A percentile compares a stretch with the other conserved stretches of the same genome.
These are phyloP conservation scores for Caenorhabditis sinica DNA, from an alignment of 2,888 invertebrate genomes.

Conservation along the genomic window DNA sequence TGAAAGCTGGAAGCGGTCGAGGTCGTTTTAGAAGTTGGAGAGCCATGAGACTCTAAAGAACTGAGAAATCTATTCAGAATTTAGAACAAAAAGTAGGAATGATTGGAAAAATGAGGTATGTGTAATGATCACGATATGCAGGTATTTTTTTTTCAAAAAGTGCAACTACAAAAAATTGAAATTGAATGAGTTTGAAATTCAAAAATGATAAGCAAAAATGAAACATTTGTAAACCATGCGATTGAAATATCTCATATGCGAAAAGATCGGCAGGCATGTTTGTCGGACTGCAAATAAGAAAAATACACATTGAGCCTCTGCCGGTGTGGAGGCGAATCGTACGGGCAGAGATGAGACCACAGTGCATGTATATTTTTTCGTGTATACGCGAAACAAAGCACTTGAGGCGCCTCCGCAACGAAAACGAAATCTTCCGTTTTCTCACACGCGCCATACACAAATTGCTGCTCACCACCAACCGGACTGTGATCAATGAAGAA, in stretches of 20 bases:
- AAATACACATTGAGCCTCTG: slow-evolving; percentile 41
- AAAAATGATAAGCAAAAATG: slow-evolving; percentile 21
- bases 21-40: slow-evolving; percentile 75
- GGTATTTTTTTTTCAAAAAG: background rate
- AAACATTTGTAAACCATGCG: slow-evolving; percentile 42
- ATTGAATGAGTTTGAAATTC: background rate
- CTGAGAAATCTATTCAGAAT: too few species aligned
- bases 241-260: slow-evolving; percentile 40
- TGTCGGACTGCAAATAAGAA: slow-evolving; percentile 51
- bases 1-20: slow-evolving; percentile 72
- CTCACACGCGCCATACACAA: slow-evolving; percentile 39
- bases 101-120: too few species aligned
- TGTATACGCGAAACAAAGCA: slow-evolving; percentile 65
- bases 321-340: slow-evolving; percentile 3
- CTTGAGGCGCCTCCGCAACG: slow-evolving; percentile 55
- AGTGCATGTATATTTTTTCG: slow-evolving; percentile 62
- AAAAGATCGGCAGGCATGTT: slow-evolving; percentile 39
- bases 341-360: slow-evolving; percentile 33
- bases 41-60: slow-evolving; percentile 47
- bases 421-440: slow-evolving; percentile 62
- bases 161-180: background rate
- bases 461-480: slow-evolving; percentile 20
- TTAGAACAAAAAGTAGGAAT: too few species aligned
- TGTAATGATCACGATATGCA: background rate
- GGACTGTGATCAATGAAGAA: slow-evolving; percentile 36